These are phyloP conservation scores for Riparia riparia DNA, from an alignment of 2,113 vertebrate species.

Conservation along the genomic window DNA sequence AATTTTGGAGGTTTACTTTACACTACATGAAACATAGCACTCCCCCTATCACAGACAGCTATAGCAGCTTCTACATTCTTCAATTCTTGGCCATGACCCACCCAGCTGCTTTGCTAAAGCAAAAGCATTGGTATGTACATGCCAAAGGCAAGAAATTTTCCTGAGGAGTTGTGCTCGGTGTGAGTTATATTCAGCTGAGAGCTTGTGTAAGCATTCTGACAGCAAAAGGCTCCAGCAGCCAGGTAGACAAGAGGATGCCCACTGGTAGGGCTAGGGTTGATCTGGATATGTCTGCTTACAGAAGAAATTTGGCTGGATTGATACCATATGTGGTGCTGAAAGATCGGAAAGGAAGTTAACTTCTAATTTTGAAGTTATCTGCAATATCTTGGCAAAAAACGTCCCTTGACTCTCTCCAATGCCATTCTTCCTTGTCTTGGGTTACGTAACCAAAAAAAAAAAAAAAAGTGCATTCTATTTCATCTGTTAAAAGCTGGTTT, in stretches of 20 bases:
- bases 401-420: background rate
- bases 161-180: fast-evolving
- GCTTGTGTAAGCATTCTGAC: background rate
- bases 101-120: background rate
- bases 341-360: background rate
- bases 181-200: background rate
- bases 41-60: background rate
- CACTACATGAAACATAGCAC: fast-evolving
- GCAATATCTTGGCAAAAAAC: background rate
- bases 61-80: background rate
- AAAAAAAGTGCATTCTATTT: no score
- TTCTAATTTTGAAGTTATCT: background rate
- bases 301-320: background rate
- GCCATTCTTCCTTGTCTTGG: background rate
- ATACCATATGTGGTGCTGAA: background rate
- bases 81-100: background rate
- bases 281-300: fast-evolving
- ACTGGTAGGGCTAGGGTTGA: background rate
- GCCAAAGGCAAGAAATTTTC: background rate
- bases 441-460: no score
- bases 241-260: background rate
- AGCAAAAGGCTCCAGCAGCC: background rate
- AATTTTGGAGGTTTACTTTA: background rate
- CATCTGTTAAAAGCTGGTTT: no score
- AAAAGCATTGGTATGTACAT: fast-evolving